Evolutionary conservation across 2,797 vertebrate species (phyloP).

Genomic region (Gallinago nigripennis): DNA sequence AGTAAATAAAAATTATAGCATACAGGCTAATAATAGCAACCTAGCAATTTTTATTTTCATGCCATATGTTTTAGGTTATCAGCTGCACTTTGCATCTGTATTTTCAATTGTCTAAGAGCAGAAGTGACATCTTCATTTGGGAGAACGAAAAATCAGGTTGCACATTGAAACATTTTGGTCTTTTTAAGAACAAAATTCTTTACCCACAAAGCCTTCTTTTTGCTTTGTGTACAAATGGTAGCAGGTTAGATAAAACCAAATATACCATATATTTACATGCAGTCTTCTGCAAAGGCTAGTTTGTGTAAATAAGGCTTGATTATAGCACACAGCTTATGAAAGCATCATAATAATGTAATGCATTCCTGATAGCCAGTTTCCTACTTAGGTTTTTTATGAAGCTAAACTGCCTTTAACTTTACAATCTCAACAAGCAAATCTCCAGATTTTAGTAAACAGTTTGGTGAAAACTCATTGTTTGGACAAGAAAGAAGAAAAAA

Average conservation of each 20-base stretch:
- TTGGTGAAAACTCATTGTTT: background rate
- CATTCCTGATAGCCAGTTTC: slow-evolving; percentile 19
- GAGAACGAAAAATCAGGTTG: slow-evolving; percentile 34
- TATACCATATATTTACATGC: background rate
- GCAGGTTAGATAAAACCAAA: slow-evolving; percentile 27
- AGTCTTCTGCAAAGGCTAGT: slow-evolving; percentile 16
- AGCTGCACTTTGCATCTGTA: slow-evolving; percentile 65
- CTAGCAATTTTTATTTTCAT: slow-evolving; percentile 55
- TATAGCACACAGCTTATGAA: slow-evolving; percentile 20
- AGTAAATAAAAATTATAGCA: slow-evolving; percentile 59
- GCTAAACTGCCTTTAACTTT: slow-evolving; percentile 23
- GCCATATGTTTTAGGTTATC: slow-evolving; percentile 54
- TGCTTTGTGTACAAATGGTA: background rate
- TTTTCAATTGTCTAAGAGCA: slow-evolving; percentile 61
- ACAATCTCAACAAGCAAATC: background rate
- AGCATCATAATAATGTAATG: background rate
- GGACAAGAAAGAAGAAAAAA: background rate
- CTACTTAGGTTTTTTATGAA: background rate
- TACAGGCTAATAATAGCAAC: slow-evolving; percentile 42
- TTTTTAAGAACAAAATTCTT: slow-evolving; percentile 28
- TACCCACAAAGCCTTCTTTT: slow-evolving; percentile 12
- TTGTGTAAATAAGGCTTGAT: slow-evolving; percentile 28
- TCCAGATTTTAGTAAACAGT: background rate
- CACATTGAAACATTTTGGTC: background rate
- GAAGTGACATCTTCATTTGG: slow-evolving; percentile 54